Percentiles rank a stretch among this genome's conserved stretches.
Conservation (phyloP, 2,888 invertebrate genomes). For the Pediacus dermestoides region DNA sequence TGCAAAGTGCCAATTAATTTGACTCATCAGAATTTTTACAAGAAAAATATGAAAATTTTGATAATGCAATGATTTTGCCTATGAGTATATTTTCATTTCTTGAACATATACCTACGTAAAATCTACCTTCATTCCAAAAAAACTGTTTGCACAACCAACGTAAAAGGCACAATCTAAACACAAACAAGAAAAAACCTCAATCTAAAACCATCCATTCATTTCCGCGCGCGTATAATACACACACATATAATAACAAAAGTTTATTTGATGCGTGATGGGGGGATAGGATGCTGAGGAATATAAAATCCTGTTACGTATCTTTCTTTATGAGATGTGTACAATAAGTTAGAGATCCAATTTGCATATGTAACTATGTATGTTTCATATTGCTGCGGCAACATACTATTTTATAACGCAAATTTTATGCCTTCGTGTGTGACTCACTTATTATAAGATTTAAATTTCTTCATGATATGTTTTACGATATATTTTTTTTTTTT, state of each 20-base stretch:
- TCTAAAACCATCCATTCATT: conserved; percentile 5
- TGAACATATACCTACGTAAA: no score
- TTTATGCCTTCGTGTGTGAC: conserved; percentile 26
- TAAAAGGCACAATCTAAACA: no score
- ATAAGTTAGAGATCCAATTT: conserved; percentile 50
- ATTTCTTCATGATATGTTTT: conserved; percentile 25
- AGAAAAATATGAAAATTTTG: no score
- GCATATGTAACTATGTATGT: conserved; percentile 49
- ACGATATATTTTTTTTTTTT: no score
- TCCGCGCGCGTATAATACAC: no score
- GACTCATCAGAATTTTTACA: no score
- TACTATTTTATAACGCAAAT: conserved; percentile 23
- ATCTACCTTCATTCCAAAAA: no score
- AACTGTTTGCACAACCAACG: no score
- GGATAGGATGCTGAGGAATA: conserved; percentile 10
- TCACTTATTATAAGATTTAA: conserved; percentile 25
- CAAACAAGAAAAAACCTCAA: conserved; percentile 4
- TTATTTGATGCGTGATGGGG: conserved; percentile 16
- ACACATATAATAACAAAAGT: conserved; percentile 11
- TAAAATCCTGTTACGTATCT: conserved; percentile 22
- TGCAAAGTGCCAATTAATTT: no score
- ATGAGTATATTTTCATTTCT: no score
- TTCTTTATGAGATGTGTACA: conserved; percentile 43
- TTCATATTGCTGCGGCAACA: conserved; percentile 26
- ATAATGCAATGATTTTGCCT: no score